Conservation (phyloP, 2,797 vertebrate species). For the Scomberomorus guttatus region DNA sequence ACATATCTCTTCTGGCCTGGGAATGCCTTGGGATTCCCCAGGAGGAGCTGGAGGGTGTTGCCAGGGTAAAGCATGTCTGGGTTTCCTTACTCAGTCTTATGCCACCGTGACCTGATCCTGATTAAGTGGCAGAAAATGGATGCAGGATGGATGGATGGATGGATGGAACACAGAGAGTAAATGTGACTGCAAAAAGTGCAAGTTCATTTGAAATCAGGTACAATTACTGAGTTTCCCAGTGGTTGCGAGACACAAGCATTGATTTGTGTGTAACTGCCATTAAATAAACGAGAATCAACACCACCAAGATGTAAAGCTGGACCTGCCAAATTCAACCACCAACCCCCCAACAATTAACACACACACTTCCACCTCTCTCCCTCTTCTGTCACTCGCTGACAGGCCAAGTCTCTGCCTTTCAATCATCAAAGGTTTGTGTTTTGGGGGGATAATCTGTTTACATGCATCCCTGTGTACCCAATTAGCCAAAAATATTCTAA, state of each 20-base stretch:
- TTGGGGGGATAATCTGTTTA: conserved; percentile 11
- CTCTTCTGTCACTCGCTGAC: background rate
- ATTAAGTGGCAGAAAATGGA: no score
- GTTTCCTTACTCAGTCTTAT: no score
- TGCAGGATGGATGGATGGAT: no score
- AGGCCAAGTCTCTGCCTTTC: background rate
- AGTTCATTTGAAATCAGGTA: conserved; percentile 5
- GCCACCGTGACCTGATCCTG: no score
- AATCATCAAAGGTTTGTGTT: background rate
- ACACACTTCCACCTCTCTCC: background rate
- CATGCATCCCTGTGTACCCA: background rate
- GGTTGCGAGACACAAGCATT: background rate
- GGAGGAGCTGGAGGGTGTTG: no score
- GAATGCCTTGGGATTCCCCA: no score
- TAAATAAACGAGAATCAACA: background rate
- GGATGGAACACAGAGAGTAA: background rate
- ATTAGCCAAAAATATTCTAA: background rate
- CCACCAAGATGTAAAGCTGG: background rate
- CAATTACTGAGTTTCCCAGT: background rate
- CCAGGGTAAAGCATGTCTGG: no score
- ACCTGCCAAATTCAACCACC: background rate
- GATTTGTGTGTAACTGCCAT: background rate
- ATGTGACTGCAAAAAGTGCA: no score
- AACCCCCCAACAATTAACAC: background rate
- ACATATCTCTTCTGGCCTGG: no score